These are phyloP conservation scores for Ceratina japonica DNA, from an alignment of 1,140 invertebrate genomes.

Conservation along the genomic window DNA sequence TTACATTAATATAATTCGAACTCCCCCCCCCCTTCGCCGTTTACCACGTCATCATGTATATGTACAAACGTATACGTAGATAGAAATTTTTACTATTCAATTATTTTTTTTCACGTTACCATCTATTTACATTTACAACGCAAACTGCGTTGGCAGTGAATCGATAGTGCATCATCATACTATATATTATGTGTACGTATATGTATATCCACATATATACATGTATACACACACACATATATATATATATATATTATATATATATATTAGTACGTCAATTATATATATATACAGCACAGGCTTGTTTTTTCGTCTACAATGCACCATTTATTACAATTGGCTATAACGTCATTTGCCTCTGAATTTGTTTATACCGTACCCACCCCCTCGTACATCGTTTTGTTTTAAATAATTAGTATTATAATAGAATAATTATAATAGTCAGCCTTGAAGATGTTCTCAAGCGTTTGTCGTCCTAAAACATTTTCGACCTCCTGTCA, in stretches of 20 bases:
- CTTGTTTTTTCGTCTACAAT: constrained; percentile 26
- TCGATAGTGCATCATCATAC: neutral
- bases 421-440: constrained; percentile 47
- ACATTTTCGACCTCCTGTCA: constrained; percentile 5
- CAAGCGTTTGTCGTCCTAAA: constrained; percentile 33
- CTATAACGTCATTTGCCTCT: constrained; percentile 25
- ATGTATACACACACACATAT: constrained; percentile 32
- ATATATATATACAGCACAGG: constrained; percentile 24
- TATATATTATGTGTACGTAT: constrained; percentile 65
- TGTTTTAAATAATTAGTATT: constrained; percentile 29
- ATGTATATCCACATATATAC: constrained; percentile 56
- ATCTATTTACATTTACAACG: no score
- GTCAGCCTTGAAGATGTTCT: constrained; percentile 50
- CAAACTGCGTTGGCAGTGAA: no score
- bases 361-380: constrained; percentile 47
- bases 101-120: no score
- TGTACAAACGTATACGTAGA: no score
- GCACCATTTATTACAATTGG: constrained; percentile 24
- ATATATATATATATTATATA: constrained; percentile 8
- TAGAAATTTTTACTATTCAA: no score
- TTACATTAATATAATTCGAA: no score
- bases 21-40: no score
- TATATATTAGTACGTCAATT: constrained; percentile 21
- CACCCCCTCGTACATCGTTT: constrained; percentile 39
- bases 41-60: no score